A percentile compares a stretch with the other conserved stretches of the same genome.
Conservation (phyloP, 2,113 vertebrate genomes). For the Tragelaphus imberbis region DNA sequence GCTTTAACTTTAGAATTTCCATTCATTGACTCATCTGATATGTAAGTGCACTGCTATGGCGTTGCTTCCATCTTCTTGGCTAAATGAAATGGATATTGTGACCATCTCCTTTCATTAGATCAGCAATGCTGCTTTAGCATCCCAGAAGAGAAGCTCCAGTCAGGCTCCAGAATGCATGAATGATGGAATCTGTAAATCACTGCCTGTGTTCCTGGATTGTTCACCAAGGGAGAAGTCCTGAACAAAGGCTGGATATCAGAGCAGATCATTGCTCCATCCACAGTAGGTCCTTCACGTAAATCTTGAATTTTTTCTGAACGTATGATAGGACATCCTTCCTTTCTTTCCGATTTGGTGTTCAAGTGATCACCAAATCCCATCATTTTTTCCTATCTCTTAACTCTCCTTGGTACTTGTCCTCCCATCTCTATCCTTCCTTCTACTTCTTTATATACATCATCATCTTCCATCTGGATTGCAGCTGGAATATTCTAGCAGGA, state of each 20-base stretch:
- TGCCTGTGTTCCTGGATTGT: neutral
- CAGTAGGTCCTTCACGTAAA: neutral
- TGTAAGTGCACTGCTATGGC: neutral
- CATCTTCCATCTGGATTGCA: neutral
- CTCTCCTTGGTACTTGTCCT: neutral
- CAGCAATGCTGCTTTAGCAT: neutral
- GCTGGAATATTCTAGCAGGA: neutral
- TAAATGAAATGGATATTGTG: constrained; percentile 22
- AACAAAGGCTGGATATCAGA: neutral
- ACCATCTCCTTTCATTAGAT: constrained; percentile 19
- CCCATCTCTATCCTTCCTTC: neutral
- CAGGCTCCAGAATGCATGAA: neutral
- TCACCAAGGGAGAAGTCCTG: neutral
- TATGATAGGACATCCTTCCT: neutral
- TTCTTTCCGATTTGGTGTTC: neutral
- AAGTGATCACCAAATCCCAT: neutral
- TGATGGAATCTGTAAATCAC: neutral
- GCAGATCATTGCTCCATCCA: neutral
- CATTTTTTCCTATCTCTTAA: neutral
- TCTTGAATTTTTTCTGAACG: neutral
- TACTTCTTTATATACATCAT: neutral
- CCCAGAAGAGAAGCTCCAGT: neutral
- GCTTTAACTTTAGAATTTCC: constrained; percentile 9
- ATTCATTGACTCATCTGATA: neutral
- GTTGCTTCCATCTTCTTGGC: neutral